Percentiles rank a stretch among this genome's conserved stretches.
Evolutionary conservation across 2,113 vertebrate genomes (phyloP).

Genomic region (Pygoscelis adeliae): DNA sequence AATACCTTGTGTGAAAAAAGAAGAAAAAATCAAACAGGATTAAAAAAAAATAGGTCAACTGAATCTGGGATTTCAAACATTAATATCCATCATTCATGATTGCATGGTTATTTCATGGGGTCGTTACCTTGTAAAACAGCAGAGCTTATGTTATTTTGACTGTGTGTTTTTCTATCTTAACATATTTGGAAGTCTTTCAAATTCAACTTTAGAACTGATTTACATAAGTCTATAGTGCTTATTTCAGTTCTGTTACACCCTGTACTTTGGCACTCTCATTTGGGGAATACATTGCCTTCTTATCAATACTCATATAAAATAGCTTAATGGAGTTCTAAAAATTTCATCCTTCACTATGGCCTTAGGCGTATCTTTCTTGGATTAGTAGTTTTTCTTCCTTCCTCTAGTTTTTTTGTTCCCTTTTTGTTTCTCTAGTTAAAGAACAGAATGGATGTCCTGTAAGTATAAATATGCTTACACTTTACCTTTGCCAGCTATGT

Average conservation of each 20-base stretch:
- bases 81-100: not conserved
- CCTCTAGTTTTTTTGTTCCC: not conserved
- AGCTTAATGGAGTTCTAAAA: not conserved
- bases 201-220: not conserved
- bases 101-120: not conserved
- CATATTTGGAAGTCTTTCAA: not conserved
- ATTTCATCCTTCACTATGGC: not conserved
- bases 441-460: not conserved
- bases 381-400: not conserved
- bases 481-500: not conserved
- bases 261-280: not conserved
- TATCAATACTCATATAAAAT: not conserved
- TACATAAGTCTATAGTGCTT: not conserved
- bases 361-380: not conserved
- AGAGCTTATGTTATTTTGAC: not conserved
- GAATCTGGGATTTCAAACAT: not conserved
- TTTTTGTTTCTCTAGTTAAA: not conserved
- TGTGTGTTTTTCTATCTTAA: not conserved
- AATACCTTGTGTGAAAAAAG: not conserved
- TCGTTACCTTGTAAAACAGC: not conserved
- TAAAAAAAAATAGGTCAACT: constrained; percentile 22
- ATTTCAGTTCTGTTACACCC: not conserved
- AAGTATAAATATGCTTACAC: not conserved
- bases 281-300: not conserved
- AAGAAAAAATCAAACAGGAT: not conserved